Conservation (phyloP, 1,140 invertebrate species). For the Drosophila willistoni region DNA sequence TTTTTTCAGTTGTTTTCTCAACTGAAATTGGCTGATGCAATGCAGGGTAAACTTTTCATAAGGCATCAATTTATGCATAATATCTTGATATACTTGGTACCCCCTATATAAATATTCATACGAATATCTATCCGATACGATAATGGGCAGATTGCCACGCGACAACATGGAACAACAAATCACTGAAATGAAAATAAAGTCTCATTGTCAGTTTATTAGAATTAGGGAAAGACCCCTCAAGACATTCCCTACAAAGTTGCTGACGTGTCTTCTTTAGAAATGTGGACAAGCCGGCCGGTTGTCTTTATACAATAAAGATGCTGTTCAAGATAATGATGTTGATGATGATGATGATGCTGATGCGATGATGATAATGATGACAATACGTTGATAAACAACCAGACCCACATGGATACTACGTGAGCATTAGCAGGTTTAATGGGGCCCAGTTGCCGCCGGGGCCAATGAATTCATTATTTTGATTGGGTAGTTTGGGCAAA, state of each 20-base stretch:
- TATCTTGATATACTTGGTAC: conserved; percentile 24
- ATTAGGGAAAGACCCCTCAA: neutral
- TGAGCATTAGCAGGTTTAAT: conserved; percentile 50
- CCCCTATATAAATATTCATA: conserved; percentile 46
- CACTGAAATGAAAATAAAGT: neutral
- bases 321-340: neutral
- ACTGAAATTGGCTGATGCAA: conserved; percentile 78
- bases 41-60: conserved; percentile 69
- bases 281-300: conserved; percentile 39
- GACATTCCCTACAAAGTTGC: neutral
- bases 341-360: neutral
- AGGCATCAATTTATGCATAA: conserved; percentile 55
- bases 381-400: neutral
- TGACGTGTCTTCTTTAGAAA: conserved; percentile 7
- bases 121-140: neutral
- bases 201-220: too few relatives aligned
- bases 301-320: conserved; percentile 11
- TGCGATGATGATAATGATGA: conserved; percentile 1
- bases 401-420: conserved; percentile 37
- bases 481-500: neutral
- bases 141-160: neutral
- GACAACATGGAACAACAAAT: neutral
- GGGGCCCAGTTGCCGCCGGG: neutral
- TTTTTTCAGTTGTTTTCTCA: conserved; percentile 35
- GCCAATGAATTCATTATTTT: neutral